phyloP scores from a whole-genome alignment of 2,888 invertebrate genomes.

The Lacanobia oleracea region DNA sequence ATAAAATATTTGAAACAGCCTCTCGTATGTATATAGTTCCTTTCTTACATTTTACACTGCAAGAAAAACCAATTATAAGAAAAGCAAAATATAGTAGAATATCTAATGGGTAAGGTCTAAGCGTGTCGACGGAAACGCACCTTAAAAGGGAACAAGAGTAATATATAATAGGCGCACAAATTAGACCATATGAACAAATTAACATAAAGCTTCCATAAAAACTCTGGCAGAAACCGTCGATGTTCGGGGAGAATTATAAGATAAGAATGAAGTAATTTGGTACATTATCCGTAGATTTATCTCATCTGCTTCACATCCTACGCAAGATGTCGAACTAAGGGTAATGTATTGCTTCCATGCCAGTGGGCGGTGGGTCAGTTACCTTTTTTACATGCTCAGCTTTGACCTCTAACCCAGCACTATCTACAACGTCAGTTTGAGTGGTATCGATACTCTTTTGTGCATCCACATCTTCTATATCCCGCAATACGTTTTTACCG shows the following conservation, averaged over 20 bases:
- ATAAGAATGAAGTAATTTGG: slow-evolving; percentile 51
- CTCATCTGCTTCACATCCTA: slow-evolving; percentile 57
- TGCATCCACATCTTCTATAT: background rate
- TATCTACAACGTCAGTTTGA: slow-evolving; percentile 43
- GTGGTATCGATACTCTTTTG: slow-evolving; percentile 37
- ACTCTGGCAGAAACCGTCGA: slow-evolving; percentile 4
- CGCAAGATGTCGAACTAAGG: slow-evolving; percentile 55
- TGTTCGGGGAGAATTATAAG: slow-evolving; percentile 34
- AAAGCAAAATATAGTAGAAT: background rate
- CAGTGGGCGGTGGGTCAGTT: slow-evolving; percentile 59
- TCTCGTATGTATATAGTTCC: background rate
- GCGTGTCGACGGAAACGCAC: background rate
- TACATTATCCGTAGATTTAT: slow-evolving; percentile 57
- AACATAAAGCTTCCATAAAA: slow-evolving; percentile 10
- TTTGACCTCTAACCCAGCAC: slow-evolving; percentile 55
- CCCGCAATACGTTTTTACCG: slow-evolving; percentile 21
- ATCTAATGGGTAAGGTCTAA: background rate
- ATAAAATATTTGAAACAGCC: slow-evolving; percentile 3
- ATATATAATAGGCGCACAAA: background rate
- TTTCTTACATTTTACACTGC: background rate
- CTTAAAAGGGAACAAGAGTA: background rate
- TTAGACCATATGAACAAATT: slow-evolving; percentile 3
- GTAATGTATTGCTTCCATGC: slow-evolving; percentile 47
- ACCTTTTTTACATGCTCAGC: slow-evolving; percentile 58
- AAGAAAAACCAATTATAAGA: background rate